phyloP scores from a whole-genome alignment of 2,797 vertebrate species.

The Botia almorhae region DNA sequence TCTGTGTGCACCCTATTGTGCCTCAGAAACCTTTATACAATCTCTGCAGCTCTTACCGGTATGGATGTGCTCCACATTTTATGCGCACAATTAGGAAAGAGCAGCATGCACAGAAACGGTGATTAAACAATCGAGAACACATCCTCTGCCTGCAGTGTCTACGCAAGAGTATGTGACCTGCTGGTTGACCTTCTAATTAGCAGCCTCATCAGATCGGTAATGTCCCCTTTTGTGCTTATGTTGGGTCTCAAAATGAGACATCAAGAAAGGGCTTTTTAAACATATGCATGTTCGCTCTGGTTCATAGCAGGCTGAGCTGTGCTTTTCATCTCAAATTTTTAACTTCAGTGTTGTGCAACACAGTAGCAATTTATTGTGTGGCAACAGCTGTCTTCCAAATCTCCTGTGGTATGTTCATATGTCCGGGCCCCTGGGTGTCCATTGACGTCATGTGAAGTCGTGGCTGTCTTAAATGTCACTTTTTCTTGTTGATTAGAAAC shows the following conservation, averaged over 20 bases:
- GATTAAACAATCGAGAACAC: conserved; percentile 61
- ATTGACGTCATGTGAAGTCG: conserved; percentile 35
- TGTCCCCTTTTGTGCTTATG: conserved; percentile 11
- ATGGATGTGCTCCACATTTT: conserved; percentile 47
- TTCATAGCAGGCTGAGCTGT: conserved; percentile 2
- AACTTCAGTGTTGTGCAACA: conserved; percentile 8
- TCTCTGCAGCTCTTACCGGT: conserved; percentile 38
- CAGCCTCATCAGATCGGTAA: conserved; percentile 32
- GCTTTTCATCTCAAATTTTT: conserved; percentile 18
- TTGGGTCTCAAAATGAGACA: conserved; percentile 12
- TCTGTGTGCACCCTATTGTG: conserved; percentile 36
- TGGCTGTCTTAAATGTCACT: conserved; percentile 31
- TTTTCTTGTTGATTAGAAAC: conserved; percentile 55
- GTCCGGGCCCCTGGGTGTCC: conserved; percentile 31
- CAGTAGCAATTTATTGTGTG: conserved; percentile 11
- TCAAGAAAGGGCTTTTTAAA: conserved; percentile 19
- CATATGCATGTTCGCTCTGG: conserved; percentile 12
- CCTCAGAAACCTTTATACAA: conserved; percentile 43
- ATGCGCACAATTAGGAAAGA: conserved; percentile 64
- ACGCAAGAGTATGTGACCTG: conserved; percentile 40
- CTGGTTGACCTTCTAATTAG: conserved; percentile 47
- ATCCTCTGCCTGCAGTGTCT: conserved; percentile 45
- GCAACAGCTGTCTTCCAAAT: conserved; percentile 43
- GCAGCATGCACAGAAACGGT: conserved; percentile 50
- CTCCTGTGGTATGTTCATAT: conserved; percentile 33